These are phyloP conservation scores for Fregetta grallaria DNA, from an alignment of 2,113 vertebrate genomes.

Conservation along the genomic window DNA sequence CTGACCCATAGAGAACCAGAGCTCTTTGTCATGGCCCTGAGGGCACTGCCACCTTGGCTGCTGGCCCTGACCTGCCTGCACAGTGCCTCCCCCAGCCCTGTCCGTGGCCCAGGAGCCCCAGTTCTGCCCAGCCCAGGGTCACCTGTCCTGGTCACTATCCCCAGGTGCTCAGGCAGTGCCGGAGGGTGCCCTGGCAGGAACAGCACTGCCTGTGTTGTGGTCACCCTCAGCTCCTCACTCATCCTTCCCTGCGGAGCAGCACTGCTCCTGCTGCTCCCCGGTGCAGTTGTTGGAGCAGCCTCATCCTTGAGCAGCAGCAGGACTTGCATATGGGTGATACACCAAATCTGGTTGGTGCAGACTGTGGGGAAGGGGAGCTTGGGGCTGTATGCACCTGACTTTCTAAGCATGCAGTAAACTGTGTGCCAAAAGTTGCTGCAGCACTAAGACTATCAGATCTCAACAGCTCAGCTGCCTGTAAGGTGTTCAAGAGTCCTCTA, in stretches of 20 bases:
- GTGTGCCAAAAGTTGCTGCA: neutral
- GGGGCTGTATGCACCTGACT: neutral
- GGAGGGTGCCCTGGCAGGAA: neutral
- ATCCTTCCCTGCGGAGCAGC: neutral
- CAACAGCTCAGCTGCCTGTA: neutral
- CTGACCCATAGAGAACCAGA: neutral
- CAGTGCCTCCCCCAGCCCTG: neutral
- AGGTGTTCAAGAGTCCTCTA: neutral
- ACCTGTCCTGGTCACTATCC: rapidly evolving
- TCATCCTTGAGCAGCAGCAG: neutral
- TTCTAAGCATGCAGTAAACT: neutral
- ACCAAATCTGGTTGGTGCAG: neutral
- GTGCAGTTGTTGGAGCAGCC: neutral
- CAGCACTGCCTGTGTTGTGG: neutral
- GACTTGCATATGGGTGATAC: rapidly evolving
- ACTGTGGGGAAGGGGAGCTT: neutral
- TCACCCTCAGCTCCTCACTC: neutral
- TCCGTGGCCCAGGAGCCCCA: rapidly evolving
- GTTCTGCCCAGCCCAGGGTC: neutral
- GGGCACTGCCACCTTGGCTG: neutral
- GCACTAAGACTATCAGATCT: neutral
- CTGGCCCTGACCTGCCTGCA: neutral
- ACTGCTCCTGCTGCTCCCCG: neutral
- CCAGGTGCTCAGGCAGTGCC: too few relatives aligned
- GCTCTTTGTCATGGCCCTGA: neutral